phyloP scores from a whole-genome alignment of 2,797 vertebrate species.

The Neostethus bicornis region DNA sequence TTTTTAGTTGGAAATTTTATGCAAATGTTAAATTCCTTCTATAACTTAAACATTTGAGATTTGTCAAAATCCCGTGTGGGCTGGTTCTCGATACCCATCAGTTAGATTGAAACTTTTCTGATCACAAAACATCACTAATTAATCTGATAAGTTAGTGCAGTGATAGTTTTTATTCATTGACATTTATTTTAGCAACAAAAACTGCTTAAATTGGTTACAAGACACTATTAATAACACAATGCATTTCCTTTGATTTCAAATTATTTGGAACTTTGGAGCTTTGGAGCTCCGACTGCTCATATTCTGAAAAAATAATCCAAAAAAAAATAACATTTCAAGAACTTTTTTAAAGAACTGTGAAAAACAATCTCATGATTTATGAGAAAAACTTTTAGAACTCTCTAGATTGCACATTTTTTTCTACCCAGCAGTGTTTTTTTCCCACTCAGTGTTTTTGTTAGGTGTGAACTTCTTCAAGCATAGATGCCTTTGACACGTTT shows the following conservation, averaged over 20 bases:
- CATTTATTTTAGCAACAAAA: background rate
- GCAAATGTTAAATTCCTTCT: too few species aligned
- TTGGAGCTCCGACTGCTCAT: too few species aligned
- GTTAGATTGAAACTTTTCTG: background rate
- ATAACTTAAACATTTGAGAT: too few species aligned
- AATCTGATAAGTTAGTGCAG: background rate
- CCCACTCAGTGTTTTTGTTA: constrained; percentile 8
- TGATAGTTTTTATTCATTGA: background rate
- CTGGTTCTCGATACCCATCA: constrained; percentile 2
- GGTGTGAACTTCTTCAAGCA: constrained; percentile 48
- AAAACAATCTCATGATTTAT: background rate
- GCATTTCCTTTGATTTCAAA: constrained; percentile 12
- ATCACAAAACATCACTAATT: background rate
- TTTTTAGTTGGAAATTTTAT: too few species aligned
- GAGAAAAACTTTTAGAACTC: constrained; percentile 8
- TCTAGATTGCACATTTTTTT: background rate
- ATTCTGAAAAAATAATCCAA: constrained; percentile 17
- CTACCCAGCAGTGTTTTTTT: background rate
- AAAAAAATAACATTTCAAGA: constrained; percentile 17
- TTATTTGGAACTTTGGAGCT: too few species aligned
- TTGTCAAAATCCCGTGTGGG: background rate
- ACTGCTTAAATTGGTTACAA: too few species aligned
- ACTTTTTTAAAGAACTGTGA: background rate
- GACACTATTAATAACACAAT: constrained; percentile 2
- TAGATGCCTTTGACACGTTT: constrained; percentile 92